These are phyloP conservation scores for Sesamia inferens DNA, from an alignment of 2,888 invertebrate genomes.

Conservation along the genomic window DNA sequence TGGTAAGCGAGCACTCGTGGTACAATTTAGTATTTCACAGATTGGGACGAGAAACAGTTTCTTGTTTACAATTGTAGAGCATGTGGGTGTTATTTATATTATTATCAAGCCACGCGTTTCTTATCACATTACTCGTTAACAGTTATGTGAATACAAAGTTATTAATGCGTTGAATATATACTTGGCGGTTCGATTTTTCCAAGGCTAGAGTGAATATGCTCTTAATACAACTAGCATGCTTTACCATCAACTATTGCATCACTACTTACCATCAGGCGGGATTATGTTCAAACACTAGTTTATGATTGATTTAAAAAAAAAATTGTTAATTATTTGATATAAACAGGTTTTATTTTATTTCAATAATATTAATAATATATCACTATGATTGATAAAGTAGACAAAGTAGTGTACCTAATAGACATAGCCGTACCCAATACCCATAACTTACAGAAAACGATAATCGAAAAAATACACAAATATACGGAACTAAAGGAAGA, in stretches of 20 bases:
- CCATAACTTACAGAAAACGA: no score
- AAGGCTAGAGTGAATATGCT: no score
- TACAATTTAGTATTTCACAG: constrained; percentile 27
- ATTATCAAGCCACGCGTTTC: constrained; percentile 63
- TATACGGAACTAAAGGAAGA: no score
- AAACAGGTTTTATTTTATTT: not conserved
- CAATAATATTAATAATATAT: not conserved
- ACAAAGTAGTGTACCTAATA: no score
- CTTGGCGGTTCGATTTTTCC: not conserved
- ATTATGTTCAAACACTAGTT: no score
- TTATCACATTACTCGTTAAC: constrained; percentile 56
- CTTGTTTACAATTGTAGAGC: constrained; percentile 57
- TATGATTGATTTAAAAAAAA: not conserved
- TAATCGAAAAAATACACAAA: no score
- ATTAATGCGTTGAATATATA: constrained; percentile 9
- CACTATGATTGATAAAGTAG: no score
- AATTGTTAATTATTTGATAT: not conserved
- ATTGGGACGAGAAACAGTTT: constrained; percentile 36
- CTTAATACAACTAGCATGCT: no score
- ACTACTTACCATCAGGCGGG: no score
- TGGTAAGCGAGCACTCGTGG: constrained; percentile 37
- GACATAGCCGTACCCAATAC: no score
- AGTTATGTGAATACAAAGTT: constrained; percentile 36
- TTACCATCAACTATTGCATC: no score
- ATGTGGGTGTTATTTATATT: constrained; percentile 65